A percentile compares a stretch with the other conserved stretches of the same genome.
These are phyloP conservation scores for Rhombomys opimus DNA, from an alignment of 2,113 vertebrate species.

Conservation along the genomic window DNA sequence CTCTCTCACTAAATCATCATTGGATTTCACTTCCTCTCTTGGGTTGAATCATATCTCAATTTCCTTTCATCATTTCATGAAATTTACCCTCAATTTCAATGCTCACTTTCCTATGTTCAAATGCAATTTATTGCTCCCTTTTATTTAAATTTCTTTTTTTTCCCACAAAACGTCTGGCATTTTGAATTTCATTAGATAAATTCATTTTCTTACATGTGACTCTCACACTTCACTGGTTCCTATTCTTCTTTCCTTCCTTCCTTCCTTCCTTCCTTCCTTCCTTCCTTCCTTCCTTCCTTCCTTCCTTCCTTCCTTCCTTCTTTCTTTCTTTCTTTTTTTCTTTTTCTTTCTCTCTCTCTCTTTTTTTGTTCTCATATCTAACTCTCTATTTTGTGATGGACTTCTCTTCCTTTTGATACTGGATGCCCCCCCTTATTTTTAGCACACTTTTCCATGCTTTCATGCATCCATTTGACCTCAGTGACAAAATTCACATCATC, in stretches of 20 bases:
- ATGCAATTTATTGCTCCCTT: neutral
- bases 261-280: neutral
- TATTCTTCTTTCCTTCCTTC: neutral
- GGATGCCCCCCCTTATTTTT: neutral
- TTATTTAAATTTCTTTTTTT: neutral
- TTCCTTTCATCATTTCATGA: neutral
- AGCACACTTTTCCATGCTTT: neutral
- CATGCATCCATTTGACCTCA: neutral
- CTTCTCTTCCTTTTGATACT: neutral
- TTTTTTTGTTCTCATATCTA: neutral
- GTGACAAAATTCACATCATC: neutral
- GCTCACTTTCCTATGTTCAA: neutral
- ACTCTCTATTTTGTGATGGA: fast-evolving
- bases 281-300: neutral
- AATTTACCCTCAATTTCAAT: neutral
- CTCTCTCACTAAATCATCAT: neutral
- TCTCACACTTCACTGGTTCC: neutral
- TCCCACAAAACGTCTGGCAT: neutral
- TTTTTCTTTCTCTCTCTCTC: neutral
- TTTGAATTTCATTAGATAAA: neutral
- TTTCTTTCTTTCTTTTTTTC: neutral
- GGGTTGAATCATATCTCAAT: neutral
- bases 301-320: too few species aligned
- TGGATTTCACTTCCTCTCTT: neutral
- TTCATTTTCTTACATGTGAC: neutral